Base-by-base conservation (phyloP, 1,140 invertebrate genomes). In the Meteorus sp. region DNA sequence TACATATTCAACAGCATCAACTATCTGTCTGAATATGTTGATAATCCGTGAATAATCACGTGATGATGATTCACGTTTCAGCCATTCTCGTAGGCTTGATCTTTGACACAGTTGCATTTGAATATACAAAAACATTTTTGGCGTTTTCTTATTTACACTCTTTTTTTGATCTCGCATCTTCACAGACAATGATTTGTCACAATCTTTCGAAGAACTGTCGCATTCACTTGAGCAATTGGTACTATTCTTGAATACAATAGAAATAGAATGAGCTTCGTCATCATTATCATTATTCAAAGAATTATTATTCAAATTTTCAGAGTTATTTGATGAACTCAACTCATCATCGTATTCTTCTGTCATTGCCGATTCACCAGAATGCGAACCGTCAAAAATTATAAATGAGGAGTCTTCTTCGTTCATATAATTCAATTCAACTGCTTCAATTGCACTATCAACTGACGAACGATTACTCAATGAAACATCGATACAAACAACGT, bases 31-130 rank as follows among this genome's bases (percentile, higher is more conserved):
- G 81, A 98, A 98, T 56, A 97, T 89, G 48, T 85, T 83, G 20
- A 92, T 80, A 17, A 91, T 82, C 67, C 83, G 68, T 1, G 54
- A 62, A 31, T 75, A 65, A 69, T 87, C 68, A 47, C 85, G 67
- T 4, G 69, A 31, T 20, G 47, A 61, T 31, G 77, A 80, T 63
- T 82, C 78, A 9, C 79, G 78, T 44, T 81, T 78, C 2, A 99
- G 75, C 96, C 96, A 99, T 62, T 97, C 94, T 67, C 90, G 88
- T 5, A 99, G 80, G 64, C 91, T 97, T 56, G 95, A 88, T 66
- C 89, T 88, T 45, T 86, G 85, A 72, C 96, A 99, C 39, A 99
- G 74, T 77, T 99, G 94, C 95, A 98, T 98, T 78, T 98, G 95
- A 71, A 98, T 98, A 69, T 95, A 98, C 1, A 98, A 82, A 76